A percentile compares a stretch with the other conserved stretches of the same genome.
Conservation (phyloP, 2,113 vertebrate genomes). For the Nesospiza acunhae region DNA sequence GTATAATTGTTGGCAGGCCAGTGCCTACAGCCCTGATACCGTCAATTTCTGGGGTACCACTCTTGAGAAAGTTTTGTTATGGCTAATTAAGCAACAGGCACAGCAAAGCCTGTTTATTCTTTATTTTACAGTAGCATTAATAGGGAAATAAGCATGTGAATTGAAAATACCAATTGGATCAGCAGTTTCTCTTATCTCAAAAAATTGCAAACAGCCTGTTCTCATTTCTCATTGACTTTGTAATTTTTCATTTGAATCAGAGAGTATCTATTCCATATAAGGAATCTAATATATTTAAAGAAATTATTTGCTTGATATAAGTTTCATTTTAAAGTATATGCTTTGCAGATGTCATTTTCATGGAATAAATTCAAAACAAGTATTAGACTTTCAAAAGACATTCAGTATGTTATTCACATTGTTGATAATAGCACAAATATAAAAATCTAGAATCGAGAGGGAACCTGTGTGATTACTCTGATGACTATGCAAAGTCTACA, state of each 20-base stretch:
- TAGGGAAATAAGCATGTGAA: constrained; percentile 47
- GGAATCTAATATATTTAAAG: constrained; percentile 41
- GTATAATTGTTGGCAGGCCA: constrained; percentile 28
- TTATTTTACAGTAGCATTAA: constrained; percentile 44
- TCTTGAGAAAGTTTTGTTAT: constrained; percentile 52
- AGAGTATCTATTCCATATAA: constrained; percentile 24
- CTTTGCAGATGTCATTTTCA: constrained; percentile 54
- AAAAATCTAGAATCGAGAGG: background rate
- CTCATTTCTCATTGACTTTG: constrained; percentile 21
- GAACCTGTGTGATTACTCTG: background rate
- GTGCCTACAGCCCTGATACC: background rate
- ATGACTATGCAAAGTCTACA: background rate
- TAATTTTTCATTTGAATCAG: constrained; percentile 28
- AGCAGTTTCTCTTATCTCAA: constrained; percentile 46
- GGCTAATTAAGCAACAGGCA: constrained; percentile 57
- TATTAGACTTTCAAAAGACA: background rate
- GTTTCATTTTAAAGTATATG: constrained; percentile 29
- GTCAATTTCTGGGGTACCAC: constrained; percentile 22
- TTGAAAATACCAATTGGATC: constrained; percentile 44
- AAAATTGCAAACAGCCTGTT: constrained; percentile 35
- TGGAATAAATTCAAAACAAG: constrained; percentile 30
- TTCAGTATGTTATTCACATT: background rate
- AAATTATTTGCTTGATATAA: constrained; percentile 54
- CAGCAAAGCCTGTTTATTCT: constrained; percentile 50
- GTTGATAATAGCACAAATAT: background rate